A percentile compares a stretch with the other conserved stretches of the same genome.
Evolutionary conservation across 2,113 vertebrate species (phyloP).

Genomic region (Cacatua alba): DNA sequence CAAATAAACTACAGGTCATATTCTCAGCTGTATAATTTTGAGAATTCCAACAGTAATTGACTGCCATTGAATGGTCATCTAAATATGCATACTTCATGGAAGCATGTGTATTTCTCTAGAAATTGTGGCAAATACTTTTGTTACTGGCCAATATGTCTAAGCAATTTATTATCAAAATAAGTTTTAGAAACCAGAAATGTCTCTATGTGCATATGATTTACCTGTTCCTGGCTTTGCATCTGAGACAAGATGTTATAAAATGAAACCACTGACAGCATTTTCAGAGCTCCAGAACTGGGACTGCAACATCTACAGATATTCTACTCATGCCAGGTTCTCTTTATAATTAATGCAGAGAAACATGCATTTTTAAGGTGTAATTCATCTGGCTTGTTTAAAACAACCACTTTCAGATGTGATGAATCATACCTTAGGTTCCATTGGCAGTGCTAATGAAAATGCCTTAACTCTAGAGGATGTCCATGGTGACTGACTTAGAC

Average conservation of each 20-base stretch:
- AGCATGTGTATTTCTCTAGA: background rate
- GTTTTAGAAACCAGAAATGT: background rate
- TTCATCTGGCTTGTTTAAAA: constrained; percentile 26
- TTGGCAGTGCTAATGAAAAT: constrained; percentile 32
- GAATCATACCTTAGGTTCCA: background rate
- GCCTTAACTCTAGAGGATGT: background rate
- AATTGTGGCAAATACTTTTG: background rate
- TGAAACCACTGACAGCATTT: background rate
- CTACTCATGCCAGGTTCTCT: background rate
- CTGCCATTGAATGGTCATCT: background rate
- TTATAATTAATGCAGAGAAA: background rate
- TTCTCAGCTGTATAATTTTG: background rate
- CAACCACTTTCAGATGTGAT: constrained; percentile 24
- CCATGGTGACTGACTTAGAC: background rate
- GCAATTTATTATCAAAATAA: background rate
- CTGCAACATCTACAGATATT: background rate
- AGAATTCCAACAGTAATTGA: background rate
- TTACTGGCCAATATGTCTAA: background rate
- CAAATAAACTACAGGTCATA: background rate
- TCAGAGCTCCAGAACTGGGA: background rate
- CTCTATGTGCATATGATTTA: background rate
- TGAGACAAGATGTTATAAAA: background rate
- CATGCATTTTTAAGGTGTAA: background rate
- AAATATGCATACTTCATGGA: background rate
- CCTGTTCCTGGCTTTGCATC: background rate